Base-by-base conservation (phyloP, 1,140 invertebrate species). In the Calliopsis andreniformis region DNA sequence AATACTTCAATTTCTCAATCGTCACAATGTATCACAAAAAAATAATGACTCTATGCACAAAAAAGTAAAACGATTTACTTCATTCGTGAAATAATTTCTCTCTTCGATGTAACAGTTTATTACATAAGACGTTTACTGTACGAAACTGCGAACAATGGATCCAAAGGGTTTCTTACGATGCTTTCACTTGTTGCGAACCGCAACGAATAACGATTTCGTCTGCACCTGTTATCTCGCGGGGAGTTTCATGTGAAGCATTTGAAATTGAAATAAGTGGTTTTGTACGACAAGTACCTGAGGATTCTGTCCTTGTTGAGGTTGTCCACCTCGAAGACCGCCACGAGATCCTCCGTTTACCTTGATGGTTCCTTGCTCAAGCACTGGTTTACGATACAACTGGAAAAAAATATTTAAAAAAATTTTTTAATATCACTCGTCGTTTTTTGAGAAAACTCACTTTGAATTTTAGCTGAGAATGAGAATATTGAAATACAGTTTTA, bases 301-400 rank as follows among this genome's bases (percentile, higher is more conserved):
- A 73, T 86, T 87, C 35, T 39, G 35, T 10, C 35, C 35, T 10
- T n/a, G n/a, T 77, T 73, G 83, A 39, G 62, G 86, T 20, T 59
- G 84, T 28, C 79, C 80, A 32, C 87, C 86, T 3, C 88, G 87
- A 55, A 73, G 32, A 20, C 70, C 63, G 16, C 79, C 70, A 4
- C 88, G 84, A 62, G 81, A 64, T 20, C 80, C 73, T 47, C 79
- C 78, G 47, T 69, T 76, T n/a, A 88, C 86, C 62, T 87, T 79
- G n/a, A 89, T 82, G 1, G 43, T 86, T 61, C 32, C 14, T 47
- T 81, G 78, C n/a, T 84, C 82, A 30, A 80, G 45, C 12, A 64
- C 32, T 0, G 73, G 87, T 49, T 89, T 89, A 23, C 87, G 87
- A 49, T 89, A 89, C 10, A 84, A n/a, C 83, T 84, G 20, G 12